A percentile compares a stretch with the other conserved stretches of the same genome.
These are phyloP conservation scores for Euborellia annulipes DNA, from an alignment of 1,140 invertebrate species.

Conservation along the genomic window DNA sequence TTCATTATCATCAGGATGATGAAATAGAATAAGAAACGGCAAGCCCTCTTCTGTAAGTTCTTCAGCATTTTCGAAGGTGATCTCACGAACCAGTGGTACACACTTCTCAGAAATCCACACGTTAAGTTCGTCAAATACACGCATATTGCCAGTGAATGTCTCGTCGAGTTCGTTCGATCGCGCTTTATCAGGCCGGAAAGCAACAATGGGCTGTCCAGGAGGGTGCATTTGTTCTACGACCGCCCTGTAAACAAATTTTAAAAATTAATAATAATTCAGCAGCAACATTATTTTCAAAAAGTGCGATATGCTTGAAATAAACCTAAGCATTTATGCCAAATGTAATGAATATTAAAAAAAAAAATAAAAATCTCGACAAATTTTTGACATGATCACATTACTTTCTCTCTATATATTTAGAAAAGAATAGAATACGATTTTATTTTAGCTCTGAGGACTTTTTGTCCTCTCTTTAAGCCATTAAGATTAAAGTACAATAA, in stretches of 20 bases:
- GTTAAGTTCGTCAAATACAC: constrained; percentile 56
- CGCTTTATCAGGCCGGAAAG: constrained; percentile 62
- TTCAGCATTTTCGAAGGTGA: constrained; percentile 98
- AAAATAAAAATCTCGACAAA: too few species aligned
- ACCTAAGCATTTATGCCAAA: neutral
- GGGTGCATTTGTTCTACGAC: constrained; percentile 63
- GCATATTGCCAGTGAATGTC: constrained; percentile 53
- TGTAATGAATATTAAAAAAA: neutral
- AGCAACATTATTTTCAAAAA: neutral
- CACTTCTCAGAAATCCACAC: constrained; percentile 83
- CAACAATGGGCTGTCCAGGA: constrained; percentile 57
- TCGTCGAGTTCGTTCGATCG: constrained; percentile 65
- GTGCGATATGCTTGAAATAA: neutral
- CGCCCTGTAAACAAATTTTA: constrained; percentile 24
- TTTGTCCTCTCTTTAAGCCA: too few species aligned
- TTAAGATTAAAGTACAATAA: too few species aligned
- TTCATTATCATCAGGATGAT: constrained; percentile 69
- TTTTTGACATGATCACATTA: too few species aligned
- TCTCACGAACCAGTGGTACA: constrained; percentile 74
- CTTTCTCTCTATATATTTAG: too few species aligned
- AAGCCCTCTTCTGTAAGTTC: constrained; percentile 97
- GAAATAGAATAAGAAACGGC: constrained; percentile 97
- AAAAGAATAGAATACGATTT: too few species aligned
- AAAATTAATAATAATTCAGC: neutral
- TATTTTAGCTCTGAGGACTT: too few species aligned